phyloP scores from a whole-genome alignment of 2,888 invertebrate species.

The Azorinus chamasolen region DNA sequence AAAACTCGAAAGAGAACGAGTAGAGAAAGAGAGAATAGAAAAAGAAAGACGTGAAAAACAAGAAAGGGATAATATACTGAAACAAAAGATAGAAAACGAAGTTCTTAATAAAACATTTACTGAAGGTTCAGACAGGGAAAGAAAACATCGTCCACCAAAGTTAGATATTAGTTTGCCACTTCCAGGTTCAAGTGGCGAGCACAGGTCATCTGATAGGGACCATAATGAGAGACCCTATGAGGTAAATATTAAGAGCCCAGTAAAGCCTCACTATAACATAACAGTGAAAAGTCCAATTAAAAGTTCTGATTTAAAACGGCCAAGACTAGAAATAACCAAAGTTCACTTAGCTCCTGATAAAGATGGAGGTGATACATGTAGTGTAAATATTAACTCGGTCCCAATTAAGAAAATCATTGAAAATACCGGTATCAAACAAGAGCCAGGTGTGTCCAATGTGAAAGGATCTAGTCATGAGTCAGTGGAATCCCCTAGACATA shows the following conservation, averaged over 20 bases:
- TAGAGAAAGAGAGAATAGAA: conserved; percentile 14
- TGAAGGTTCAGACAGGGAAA: conserved; percentile 31
- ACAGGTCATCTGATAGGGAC: conserved; percentile 3
- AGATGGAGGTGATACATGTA: conserved; percentile 47
- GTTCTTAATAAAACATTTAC: conserved; percentile 53
- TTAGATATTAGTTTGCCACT: conserved; percentile 52
- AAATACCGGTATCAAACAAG: conserved; percentile 11
- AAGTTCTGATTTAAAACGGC: conserved; percentile 60
- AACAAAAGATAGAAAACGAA: conserved; percentile 32
- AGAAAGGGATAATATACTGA: conserved; percentile 30
- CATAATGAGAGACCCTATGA: conserved; percentile 47
- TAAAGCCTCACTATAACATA: conserved; percentile 61
- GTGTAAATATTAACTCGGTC: conserved; percentile 51
- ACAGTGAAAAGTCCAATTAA: conserved; percentile 61
- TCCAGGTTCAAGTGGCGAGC: neutral
- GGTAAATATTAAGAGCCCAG: conserved; percentile 60
- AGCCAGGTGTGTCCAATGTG: conserved; percentile 7
- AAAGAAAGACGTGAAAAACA: conserved; percentile 23
- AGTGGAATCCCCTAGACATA: conserved; percentile 19
- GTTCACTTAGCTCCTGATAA: conserved; percentile 58
- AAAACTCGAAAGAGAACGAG: conserved; percentile 28
- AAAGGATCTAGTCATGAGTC: conserved; percentile 8
- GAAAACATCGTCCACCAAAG: conserved; percentile 58
- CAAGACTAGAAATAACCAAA: conserved; percentile 50
- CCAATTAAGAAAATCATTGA: conserved; percentile 49